A percentile compares a stretch with the other conserved stretches of the same genome.
These are phyloP conservation scores for Lasioglossum oenotherae DNA, from an alignment of 2,888 invertebrate species.

Conservation along the genomic window DNA sequence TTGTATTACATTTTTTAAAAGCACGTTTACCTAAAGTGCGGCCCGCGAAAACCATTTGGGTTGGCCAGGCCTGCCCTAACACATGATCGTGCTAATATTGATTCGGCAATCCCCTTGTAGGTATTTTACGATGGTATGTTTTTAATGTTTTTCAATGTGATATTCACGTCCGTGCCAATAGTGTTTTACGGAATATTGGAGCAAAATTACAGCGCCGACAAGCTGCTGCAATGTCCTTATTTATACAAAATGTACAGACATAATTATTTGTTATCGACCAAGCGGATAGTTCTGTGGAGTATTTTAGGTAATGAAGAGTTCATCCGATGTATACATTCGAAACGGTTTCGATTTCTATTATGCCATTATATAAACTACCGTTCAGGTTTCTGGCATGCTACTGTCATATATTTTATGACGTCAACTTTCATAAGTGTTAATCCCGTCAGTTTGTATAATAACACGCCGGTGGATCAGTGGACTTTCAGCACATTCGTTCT, in stretches of 20 bases:
- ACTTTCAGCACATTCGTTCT: constrained; percentile 77
- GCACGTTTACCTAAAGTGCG: too few relatives aligned
- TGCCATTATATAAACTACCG: neutral
- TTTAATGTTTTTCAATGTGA: constrained; percentile 91
- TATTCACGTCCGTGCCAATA: constrained; percentile 91
- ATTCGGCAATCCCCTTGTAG: constrained; percentile 83
- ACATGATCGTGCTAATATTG: neutral
- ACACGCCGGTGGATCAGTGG: constrained; percentile 86
- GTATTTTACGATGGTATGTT: constrained; percentile 91
- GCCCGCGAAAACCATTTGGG: too few relatives aligned
- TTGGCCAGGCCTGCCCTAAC: too few relatives aligned
- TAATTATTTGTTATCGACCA: constrained; percentile 88
- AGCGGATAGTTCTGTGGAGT: constrained; percentile 88
- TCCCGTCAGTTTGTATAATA: constrained; percentile 85
- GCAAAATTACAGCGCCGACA: constrained; percentile 87
- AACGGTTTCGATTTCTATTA: neutral
- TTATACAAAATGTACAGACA: constrained; percentile 88
- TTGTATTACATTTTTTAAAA: too few relatives aligned
- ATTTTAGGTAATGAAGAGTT: constrained; percentile 79
- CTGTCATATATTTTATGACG: constrained; percentile 87
- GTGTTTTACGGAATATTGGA: constrained; percentile 91
- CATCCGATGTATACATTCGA: too few relatives aligned
- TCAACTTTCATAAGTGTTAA: constrained; percentile 83
- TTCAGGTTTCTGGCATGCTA: constrained; percentile 88
- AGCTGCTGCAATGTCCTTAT: constrained; percentile 87